Base-by-base conservation (phyloP, 2,797 vertebrate genomes). In the Corythornis leucogaster region DNA sequence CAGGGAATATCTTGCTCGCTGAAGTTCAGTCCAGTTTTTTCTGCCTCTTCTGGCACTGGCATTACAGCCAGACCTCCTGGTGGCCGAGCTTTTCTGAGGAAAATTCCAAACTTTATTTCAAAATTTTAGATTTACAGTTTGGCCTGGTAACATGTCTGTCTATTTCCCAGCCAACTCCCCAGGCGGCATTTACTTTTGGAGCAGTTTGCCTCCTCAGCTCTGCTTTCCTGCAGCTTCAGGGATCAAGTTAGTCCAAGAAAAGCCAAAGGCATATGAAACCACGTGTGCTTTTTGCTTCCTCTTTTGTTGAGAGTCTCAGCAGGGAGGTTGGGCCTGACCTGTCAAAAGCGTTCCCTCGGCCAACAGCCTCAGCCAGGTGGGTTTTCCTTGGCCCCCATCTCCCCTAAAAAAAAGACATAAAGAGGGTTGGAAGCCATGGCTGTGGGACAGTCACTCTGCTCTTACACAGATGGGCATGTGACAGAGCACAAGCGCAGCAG, bases 21-120 rank as follows among this genome's bases (percentile, higher is more conserved):
- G 84, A 94, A 85, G 89, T 79, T 95, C 66, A 80, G 79, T 87
- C 88, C 69, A 78, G 70, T 93, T 93, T 80, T 87, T 80, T 87
- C 92, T 95, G 88, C 73, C 62, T 94, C 59, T 75, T 90, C 71
- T 80, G 69, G 54, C 73, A 69, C 15, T 82, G 86, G 28, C 40
- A 31, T 94, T 75, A 55, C 64, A 90, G 81, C 26, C 88, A 93
- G 91, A 94, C 84, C 76, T 92, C 90, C 86, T 68, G 62, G 62
- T 92, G 88, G 50, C 64, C 19, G 2, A 85, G 79, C 51, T 90
- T 93, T 94, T 89, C 79, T 76, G 88, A 89, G 59, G 75, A 95
- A 93, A 94, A 95, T 94, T 93, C 86, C 86, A 69, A 96, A 94
- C 73, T 94, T 94, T 80, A 80, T 94, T 96, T 96, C 86, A 94